A percentile compares a stretch with the other conserved stretches of the same genome.
Conservation (phyloP, 2,113 vertebrate species). For the Labeo rohita region DNA sequence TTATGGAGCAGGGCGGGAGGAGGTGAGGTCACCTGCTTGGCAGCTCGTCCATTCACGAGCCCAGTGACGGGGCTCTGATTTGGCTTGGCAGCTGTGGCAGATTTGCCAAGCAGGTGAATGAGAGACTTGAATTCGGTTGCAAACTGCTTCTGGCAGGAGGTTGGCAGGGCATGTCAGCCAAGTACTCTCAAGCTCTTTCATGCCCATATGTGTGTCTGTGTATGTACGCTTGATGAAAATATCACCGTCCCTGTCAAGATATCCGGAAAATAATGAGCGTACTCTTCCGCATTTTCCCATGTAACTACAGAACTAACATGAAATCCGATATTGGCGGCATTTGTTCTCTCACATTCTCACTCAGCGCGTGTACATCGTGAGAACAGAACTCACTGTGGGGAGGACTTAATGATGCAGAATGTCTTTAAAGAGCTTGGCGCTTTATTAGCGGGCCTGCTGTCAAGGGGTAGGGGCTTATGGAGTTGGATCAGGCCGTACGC, state of each 20-base stretch:
- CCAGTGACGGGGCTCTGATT: slow-evolving; percentile 3
- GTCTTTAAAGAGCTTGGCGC: slow-evolving; percentile 8
- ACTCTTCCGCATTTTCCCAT: background rate
- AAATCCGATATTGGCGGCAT: background rate
- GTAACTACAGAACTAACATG: background rate
- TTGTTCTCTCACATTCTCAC: background rate
- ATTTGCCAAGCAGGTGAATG: slow-evolving; percentile 36
- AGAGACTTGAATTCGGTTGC: slow-evolving; percentile 23
- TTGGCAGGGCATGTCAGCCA: slow-evolving; percentile 10
- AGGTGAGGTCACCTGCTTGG: slow-evolving; percentile 34
- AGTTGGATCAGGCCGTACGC: background rate
- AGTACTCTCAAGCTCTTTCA: background rate
- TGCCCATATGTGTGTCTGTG: slow-evolving; percentile 3
- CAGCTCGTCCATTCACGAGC: background rate
- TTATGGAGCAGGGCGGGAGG: slow-evolving; percentile 32
- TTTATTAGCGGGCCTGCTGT: slow-evolving; percentile 33
- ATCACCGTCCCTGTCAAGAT: slow-evolving; percentile 2
- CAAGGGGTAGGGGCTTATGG: slow-evolving; percentile 10
- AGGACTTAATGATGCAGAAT: slow-evolving; percentile 20
- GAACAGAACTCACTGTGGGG: background rate
- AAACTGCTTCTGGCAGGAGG: slow-evolving; percentile 29
- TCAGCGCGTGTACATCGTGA: background rate
- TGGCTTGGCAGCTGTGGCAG: slow-evolving; percentile 33
- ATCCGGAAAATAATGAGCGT: background rate
- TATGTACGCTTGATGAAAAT: slow-evolving; percentile 26